Base-by-base conservation (phyloP, 2,113 vertebrate genomes). In the Thunnus maccoyii region DNA sequence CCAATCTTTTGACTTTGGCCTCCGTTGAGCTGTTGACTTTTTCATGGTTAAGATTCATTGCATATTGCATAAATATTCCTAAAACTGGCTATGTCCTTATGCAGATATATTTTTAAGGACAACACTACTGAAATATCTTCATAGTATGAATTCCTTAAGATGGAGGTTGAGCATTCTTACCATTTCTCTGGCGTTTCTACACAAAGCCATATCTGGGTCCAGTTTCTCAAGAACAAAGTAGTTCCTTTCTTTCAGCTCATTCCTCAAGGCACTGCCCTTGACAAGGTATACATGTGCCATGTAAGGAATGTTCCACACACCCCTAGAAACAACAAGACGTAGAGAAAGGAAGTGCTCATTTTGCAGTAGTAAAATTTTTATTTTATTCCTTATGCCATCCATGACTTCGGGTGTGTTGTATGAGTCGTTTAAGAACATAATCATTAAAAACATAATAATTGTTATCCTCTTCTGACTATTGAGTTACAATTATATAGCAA, bases 171-270 rank as follows among this genome's bases (percentile, higher is more conserved):
- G 46, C 0, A 0, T 72, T 68, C 97, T 96, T 96, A 99, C 98
- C 98, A 97, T 94, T 88, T 99, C 97, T 94, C 97, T 95, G 88
- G 95, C 94, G 84, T 97, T 98, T 91, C 95, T 96, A 93, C 98
- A 99, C 46, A 99, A 85, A 30, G 97, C 96, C 98, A 99, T 99
- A 60, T 99, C 98, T 36, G 98, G 96, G 91, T 99, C 98, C 91
- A 99, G 51, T 88, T 95, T 98, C 91, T 99, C 98, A 90, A 97
- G 93, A 79, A 97, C 93, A 94, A 99, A 99, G 87, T 96, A 93
- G 90, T 99, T 99, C 89, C 94, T 97, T 88, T 98, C 97, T 83
- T 95, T 97, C 94, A 99, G 94, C 68, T 99, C 97, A 11, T 90
- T 95, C 77, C 98, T 96, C 66, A 99, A 95, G 16, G 90, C 86